Percentiles rank a stretch among this genome's conserved stretches.
phyloP scores from a whole-genome alignment of 1,140 invertebrate genomes.

The Littorina saxatilis region DNA sequence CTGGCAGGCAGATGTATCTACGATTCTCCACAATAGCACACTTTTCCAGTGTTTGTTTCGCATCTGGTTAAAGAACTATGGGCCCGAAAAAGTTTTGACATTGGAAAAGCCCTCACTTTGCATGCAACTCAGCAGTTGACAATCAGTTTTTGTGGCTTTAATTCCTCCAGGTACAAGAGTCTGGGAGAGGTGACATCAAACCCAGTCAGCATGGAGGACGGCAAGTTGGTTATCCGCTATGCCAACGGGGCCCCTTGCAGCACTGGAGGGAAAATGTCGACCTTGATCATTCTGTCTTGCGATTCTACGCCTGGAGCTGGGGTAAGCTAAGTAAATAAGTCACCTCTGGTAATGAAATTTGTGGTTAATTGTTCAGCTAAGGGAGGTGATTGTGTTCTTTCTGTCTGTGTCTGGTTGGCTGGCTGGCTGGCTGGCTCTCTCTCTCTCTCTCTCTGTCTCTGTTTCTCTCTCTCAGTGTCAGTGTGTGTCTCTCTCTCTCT shows the following conservation, averaged over 20 bases:
- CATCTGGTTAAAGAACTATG: too few relatives aligned
- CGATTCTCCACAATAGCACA: too few relatives aligned
- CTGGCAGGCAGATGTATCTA: too few relatives aligned
- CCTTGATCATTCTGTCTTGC: constrained; percentile 58
- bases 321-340: not conserved
- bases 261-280: constrained; percentile 44
- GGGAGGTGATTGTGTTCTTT: not conserved
- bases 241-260: constrained; percentile 59
- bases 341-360: not conserved
- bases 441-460: too few relatives aligned
- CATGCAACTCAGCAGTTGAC: too few relatives aligned
- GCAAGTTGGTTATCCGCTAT: constrained; percentile 53
- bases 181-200: constrained; percentile 56
- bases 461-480: not conserved
- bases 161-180: constrained; percentile 54
- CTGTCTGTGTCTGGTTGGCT: too few relatives aligned
- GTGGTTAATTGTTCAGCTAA: not conserved
- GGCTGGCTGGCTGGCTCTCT: too few relatives aligned
- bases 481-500: not conserved
- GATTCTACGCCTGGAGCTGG: constrained; percentile 40
- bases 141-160: too few relatives aligned
- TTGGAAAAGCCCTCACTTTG: too few relatives aligned
- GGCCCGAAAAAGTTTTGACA: too few relatives aligned
- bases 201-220: constrained; percentile 45
- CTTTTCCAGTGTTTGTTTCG: too few relatives aligned